Conservation (phyloP, 2,888 invertebrate genomes). For the Thera britannica region DNA sequence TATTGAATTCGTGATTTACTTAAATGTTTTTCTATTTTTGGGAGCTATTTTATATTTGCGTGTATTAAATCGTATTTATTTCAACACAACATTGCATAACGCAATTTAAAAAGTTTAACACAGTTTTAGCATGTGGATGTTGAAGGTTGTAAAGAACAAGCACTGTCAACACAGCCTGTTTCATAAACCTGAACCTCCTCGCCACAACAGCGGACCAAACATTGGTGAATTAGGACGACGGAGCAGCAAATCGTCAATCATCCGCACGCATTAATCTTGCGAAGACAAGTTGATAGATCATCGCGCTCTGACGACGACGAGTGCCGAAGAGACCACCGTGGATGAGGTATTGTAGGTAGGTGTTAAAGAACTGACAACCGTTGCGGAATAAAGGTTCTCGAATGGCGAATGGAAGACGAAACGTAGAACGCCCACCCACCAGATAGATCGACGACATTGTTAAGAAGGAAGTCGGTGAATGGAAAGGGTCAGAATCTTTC, state of each 20-base stretch:
- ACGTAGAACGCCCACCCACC: too few species aligned
- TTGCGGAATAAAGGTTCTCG: too few species aligned
- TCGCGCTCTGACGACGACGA: conserved; percentile 65
- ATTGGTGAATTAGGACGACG: conserved; percentile 72
- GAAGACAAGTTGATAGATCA: conserved; percentile 84
- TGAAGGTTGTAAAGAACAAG: not conserved
- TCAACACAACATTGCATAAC: too few species aligned
- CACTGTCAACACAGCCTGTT: conserved; percentile 2
- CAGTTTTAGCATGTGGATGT: not conserved
- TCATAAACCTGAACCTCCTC: not conserved
- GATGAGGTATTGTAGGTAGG: conserved; percentile 51
- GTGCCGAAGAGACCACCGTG: conserved; percentile 32
- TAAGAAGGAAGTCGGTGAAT: too few species aligned
- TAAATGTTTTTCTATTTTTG: too few species aligned
- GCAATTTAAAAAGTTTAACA: too few species aligned
- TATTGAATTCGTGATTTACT: too few species aligned
- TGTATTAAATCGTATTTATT: too few species aligned
- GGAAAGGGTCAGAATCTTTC: too few species aligned
- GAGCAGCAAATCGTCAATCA: conserved; percentile 81
- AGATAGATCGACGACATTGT: too few species aligned
- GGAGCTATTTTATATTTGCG: too few species aligned
- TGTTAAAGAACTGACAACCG: not conserved
- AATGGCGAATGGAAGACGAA: too few species aligned
- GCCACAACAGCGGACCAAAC: conserved; percentile 27
- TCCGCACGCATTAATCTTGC: conserved; percentile 83